Evolutionary conservation across 2,888 invertebrate species (phyloP), one percentile per base, ranked within the genome.

Genomic region (Furcula furcula): DNA sequence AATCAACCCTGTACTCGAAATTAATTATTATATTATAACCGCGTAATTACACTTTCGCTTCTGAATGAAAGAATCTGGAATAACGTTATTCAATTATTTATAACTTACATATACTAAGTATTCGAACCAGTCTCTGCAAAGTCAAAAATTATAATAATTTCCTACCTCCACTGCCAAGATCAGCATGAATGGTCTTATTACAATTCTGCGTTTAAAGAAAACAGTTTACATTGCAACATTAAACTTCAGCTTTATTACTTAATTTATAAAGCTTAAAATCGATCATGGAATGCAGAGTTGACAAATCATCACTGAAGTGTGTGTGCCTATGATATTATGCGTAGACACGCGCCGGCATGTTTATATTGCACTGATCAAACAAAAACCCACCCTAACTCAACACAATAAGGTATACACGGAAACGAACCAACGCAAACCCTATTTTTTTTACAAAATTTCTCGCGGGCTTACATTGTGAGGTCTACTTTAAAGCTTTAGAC

Each of bases 321-420:
- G 76, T 78, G 65, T 78, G 77, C 74, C 73, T 71, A 79, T 77
- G 77, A 84, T 78, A 85, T 85, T 86, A 86, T 86, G 86, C 86
- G 74, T 69, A 74, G 82, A 76, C 86, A 86, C 83, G 85, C 77
- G 74, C 69, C 54, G 59, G 52, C 19, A 27, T 55, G 40, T 59
- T 59, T 59, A 33, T 43, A 40, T 34, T 27, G 13, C 13, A 23
- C 9, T 36, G 32, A 33, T 36, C 44, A 45, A 38, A 43, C 42
- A 36, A 47, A 48, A 45, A 26, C 34, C 35, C 4, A 48, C 51
- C 54, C 21, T 54, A 43, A 9, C 7, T n/a, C 19, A 20, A 29
- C 14, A 9, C 11, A 28, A 36, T 54, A 56, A 42, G 51, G 40
- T 38, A 29, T 26, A 39, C 29, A 48, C 44, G 47, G 42, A 35